Evolutionary conservation across 1,140 invertebrate species (phyloP).

Genomic region (Pseudomyrmex dendroicus): DNA sequence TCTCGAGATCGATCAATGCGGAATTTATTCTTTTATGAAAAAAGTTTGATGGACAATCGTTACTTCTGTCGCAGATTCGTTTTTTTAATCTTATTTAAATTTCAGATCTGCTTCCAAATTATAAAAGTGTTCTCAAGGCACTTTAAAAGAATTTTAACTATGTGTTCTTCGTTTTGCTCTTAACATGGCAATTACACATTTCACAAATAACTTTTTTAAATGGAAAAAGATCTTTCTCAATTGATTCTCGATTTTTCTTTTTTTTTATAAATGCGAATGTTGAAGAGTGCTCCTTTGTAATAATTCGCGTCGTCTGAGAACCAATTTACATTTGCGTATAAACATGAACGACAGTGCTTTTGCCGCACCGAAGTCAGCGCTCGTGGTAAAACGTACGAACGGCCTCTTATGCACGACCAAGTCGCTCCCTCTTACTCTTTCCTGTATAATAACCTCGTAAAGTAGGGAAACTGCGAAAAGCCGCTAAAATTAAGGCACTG

Average conservation of each 20-base stretch:
- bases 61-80: background rate
- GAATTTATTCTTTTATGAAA: background rate
- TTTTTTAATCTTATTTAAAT: background rate
- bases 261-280: background rate
- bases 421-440: slow-evolving; percentile 42
- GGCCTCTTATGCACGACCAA: background rate
- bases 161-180: background rate
- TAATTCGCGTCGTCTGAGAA: background rate
- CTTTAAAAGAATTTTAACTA: background rate
- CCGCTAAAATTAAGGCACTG: slow-evolving; percentile 44
- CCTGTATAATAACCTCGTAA: slow-evolving; percentile 59
- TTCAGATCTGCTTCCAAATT: no score
- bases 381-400: slow-evolving; percentile 1
- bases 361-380: background rate
- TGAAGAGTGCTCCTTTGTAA: background rate
- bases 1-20: background rate
- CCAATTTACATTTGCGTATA: slow-evolving; percentile 12
- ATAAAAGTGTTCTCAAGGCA: no score
- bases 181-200: background rate
- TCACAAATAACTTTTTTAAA: background rate
- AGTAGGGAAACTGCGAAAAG: slow-evolving; percentile 22
- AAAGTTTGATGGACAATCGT: background rate
- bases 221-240: background rate
- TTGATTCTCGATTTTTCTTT: background rate
- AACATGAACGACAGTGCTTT: background rate